Conservation (phyloP, 2,797 vertebrate genomes). For the Melanotaenia maccullochi region DNA sequence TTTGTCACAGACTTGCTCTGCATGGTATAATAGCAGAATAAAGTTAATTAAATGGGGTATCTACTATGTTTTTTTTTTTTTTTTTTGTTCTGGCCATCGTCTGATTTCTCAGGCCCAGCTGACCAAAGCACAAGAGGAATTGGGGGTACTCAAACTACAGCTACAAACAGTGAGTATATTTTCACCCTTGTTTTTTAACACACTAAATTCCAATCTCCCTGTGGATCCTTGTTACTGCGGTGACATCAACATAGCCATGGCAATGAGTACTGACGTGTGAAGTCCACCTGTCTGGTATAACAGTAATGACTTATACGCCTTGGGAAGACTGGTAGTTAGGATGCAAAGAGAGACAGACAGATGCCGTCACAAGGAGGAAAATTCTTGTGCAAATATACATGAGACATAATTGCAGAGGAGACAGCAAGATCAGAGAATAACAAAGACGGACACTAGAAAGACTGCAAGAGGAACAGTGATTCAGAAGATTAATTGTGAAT, state of each 20-base stretch:
- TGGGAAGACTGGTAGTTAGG: constrained; percentile 45
- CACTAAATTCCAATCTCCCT: constrained; percentile 34
- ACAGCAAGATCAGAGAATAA: constrained; percentile 32
- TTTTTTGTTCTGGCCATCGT: background rate
- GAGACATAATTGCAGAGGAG: constrained; percentile 57
- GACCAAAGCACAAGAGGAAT: constrained; percentile 89
- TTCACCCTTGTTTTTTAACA: constrained; percentile 16
- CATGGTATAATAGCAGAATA: background rate
- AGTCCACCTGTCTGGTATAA: constrained; percentile 75
- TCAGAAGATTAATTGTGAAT: constrained; percentile 26
- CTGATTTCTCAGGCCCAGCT: constrained; percentile 84
- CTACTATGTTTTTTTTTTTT: background rate
- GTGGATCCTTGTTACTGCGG: constrained; percentile 61
- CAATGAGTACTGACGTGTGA: constrained; percentile 75
- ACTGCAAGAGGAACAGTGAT: constrained; percentile 7
- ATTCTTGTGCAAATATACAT: constrained; percentile 62
- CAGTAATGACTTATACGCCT: constrained; percentile 73
- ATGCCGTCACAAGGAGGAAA: constrained; percentile 52
- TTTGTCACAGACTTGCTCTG: background rate
- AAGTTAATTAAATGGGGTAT: background rate
- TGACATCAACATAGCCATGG: constrained; percentile 67
- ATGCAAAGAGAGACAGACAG: constrained; percentile 52
- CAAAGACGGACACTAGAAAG: constrained; percentile 19
- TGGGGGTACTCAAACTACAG: constrained; percentile 87
- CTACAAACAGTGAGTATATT: constrained; percentile 87